A percentile compares a stretch with the other conserved stretches of the same genome.
phyloP scores from a whole-genome alignment of 2,797 vertebrate genomes.

The Rousettus madagascariensis region DNA sequence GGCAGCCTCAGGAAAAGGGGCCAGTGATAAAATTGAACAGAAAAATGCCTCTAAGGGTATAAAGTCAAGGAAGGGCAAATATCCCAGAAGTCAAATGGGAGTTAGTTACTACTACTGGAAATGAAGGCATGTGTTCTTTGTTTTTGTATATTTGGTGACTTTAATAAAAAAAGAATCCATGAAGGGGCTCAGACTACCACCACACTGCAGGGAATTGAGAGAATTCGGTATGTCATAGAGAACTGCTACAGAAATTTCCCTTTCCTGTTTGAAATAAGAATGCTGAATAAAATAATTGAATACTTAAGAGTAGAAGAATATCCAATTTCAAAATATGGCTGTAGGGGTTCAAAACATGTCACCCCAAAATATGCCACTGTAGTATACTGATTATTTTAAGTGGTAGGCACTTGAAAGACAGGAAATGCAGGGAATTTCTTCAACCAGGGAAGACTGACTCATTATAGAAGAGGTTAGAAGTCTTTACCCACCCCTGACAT shows the following conservation, averaged over 20 bases:
- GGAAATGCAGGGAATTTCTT: background rate
- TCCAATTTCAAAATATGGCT: background rate
- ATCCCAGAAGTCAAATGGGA: background rate
- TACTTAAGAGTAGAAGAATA: background rate
- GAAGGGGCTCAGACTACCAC: background rate
- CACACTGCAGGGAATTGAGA: background rate
- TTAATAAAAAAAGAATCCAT: background rate
- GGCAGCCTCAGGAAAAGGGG: background rate
- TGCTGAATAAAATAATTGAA: background rate
- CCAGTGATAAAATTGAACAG: background rate
- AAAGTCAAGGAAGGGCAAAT: slow-evolving; percentile 1
- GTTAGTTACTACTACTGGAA: background rate
- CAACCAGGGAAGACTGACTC: background rate
- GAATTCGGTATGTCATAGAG: background rate
- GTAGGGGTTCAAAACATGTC: background rate
- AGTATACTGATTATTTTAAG: background rate
- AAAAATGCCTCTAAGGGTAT: background rate
- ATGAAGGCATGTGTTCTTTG: background rate
- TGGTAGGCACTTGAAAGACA: background rate
- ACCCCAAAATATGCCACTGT: background rate
- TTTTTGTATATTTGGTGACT: background rate
- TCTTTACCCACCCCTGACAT: background rate
- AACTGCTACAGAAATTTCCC: background rate
- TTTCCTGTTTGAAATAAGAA: background rate
- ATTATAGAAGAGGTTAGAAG: background rate